Evolutionary conservation across 2,888 invertebrate genomes (phyloP).

Genomic region (Gymnosoma rotundatum): DNA sequence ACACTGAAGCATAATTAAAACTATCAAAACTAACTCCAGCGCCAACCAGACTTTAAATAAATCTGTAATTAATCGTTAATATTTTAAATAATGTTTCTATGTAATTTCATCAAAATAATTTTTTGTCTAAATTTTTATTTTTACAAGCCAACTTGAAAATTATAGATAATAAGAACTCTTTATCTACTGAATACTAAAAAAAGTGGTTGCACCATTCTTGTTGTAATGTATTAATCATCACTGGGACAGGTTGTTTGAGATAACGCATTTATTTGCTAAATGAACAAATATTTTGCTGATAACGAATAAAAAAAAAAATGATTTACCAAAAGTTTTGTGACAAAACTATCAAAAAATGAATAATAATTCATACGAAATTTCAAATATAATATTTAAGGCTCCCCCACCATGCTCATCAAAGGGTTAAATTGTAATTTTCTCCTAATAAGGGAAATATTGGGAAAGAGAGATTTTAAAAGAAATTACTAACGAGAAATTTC

Average conservation of each 20-base stretch:
- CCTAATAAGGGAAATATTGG: too few species aligned
- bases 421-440: too few species aligned
- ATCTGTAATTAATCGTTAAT: too few species aligned
- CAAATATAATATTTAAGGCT: too few species aligned
- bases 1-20: not conserved
- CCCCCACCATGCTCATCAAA: too few species aligned
- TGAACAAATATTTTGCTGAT: constrained; percentile 57
- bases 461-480: too few species aligned
- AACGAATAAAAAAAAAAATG: constrained; percentile 13
- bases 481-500: too few species aligned
- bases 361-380: not conserved
- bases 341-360: constrained; percentile 36
- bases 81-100: not conserved
- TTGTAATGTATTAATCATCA: constrained; percentile 65
- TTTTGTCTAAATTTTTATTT: not conserved
- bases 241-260: constrained; percentile 57
- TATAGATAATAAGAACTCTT: constrained; percentile 2
- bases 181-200: constrained; percentile 41
- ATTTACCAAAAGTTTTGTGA: constrained; percentile 19
- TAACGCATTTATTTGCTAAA: constrained; percentile 62
- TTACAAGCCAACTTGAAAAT: not conserved
- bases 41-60: too few species aligned
- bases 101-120: not conserved
- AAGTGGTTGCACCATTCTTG: constrained; percentile 42
- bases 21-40: not conserved